Percentiles rank a stretch among this genome's conserved stretches.
Evolutionary conservation across 1,140 invertebrate species (phyloP).

Genomic region (Belonocnema kinseyi): DNA sequence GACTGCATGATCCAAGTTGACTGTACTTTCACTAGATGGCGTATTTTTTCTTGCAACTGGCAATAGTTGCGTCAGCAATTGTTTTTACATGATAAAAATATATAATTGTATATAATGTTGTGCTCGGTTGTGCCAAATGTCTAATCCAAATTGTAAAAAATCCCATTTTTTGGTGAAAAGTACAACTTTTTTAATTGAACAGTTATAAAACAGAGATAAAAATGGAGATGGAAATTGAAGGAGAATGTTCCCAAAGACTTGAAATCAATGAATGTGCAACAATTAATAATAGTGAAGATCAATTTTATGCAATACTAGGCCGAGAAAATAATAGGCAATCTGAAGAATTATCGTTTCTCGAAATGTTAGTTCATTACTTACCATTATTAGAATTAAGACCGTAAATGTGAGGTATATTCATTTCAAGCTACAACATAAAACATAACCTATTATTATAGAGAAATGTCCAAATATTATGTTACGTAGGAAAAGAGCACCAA

Average conservation of each 20-base stretch:
- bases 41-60: too few species aligned
- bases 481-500: too few species aligned
- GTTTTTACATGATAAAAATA: too few species aligned
- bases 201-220: not conserved
- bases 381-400: conserved; percentile 1
- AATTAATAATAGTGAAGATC: not conserved
- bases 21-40: too few species aligned
- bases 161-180: not conserved
- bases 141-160: too few species aligned
- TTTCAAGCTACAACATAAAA: too few species aligned
- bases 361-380: conserved; percentile 56
- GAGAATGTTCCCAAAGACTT: not conserved
- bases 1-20: too few species aligned
- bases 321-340: conserved; percentile 48
- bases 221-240: conserved; percentile 1
- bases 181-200: not conserved
- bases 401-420: too few species aligned
- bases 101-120: too few species aligned
- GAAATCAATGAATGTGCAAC: not conserved
- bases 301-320: not conserved
- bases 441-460: conserved; percentile 1
- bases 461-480: conserved; percentile 19
- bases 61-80: too few species aligned
- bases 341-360: conserved; percentile 72
- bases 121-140: too few species aligned